Evolutionary conservation across 2,113 vertebrate species (phyloP).

Genomic region (Uria aalge): DNA sequence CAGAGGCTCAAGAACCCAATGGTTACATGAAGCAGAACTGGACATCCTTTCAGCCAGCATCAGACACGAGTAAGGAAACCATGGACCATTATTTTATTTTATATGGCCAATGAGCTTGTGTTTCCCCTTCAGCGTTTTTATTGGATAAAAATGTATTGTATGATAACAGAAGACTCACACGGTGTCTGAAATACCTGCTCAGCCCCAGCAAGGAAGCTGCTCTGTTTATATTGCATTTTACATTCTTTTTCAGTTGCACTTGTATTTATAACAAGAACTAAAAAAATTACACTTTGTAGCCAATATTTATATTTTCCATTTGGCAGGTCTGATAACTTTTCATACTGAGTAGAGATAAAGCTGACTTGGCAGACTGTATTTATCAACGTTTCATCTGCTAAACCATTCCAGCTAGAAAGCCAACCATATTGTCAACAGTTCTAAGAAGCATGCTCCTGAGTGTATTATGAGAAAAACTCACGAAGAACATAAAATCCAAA

Average conservation of each 20-base stretch:
- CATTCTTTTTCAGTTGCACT: not conserved
- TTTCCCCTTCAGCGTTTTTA: not conserved
- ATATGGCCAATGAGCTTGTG: not conserved
- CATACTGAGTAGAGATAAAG: not conserved
- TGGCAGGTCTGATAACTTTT: not conserved
- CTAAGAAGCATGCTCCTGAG: not conserved
- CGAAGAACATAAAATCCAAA: not conserved
- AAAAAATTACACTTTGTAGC: not conserved
- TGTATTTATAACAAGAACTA: conserved; percentile 12
- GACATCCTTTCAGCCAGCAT: not conserved
- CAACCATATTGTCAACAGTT: not conserved
- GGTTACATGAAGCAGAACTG: not conserved
- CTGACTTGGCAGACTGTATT: not conserved
- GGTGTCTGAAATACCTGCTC: not conserved
- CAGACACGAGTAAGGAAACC: not conserved
- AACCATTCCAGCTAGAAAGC: not conserved
- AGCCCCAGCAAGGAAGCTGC: not conserved
- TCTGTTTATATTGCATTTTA: not conserved
- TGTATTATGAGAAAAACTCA: not conserved
- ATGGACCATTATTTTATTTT: not conserved
- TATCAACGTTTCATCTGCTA: not conserved
- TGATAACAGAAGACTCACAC: not conserved
- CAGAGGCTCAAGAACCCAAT: not conserved
- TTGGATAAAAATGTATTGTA: not conserved
- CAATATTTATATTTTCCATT: conserved; percentile 3